Conservation (phyloP, 2,113 vertebrate genomes). For the Vombatus ursinus region DNA sequence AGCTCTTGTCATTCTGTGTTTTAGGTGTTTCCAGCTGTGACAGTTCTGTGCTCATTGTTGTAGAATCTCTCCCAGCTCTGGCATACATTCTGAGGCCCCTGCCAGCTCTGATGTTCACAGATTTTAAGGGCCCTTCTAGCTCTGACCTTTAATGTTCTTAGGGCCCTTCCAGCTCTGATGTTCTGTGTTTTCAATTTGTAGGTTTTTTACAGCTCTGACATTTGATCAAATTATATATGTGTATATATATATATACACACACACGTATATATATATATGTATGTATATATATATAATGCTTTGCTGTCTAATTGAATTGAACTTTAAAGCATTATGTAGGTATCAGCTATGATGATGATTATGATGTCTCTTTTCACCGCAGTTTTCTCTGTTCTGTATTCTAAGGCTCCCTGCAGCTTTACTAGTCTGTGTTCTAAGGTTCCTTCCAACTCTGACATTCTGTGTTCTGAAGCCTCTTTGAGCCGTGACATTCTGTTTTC, state of each 20-base stretch:
- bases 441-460: neutral
- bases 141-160: neutral
- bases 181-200: neutral
- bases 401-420: neutral
- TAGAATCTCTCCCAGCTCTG: neutral
- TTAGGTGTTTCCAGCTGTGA: neutral
- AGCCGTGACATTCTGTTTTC: neutral
- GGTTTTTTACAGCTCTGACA: neutral
- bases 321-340: neutral
- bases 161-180: neutral
- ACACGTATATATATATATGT: no score
- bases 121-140: neutral
- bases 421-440: neutral
- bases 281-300: neutral
- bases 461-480: neutral
- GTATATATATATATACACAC: no score
- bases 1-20: neutral
- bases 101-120: neutral
- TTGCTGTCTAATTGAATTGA: neutral
- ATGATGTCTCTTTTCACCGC: neutral
- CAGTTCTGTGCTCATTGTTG: neutral
- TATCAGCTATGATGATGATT: neutral
- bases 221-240: neutral
- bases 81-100: neutral
- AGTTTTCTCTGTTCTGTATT: neutral